These are phyloP conservation scores for Chlorops oryzae DNA, from an alignment of 1,140 invertebrate genomes.

Conservation along the genomic window DNA sequence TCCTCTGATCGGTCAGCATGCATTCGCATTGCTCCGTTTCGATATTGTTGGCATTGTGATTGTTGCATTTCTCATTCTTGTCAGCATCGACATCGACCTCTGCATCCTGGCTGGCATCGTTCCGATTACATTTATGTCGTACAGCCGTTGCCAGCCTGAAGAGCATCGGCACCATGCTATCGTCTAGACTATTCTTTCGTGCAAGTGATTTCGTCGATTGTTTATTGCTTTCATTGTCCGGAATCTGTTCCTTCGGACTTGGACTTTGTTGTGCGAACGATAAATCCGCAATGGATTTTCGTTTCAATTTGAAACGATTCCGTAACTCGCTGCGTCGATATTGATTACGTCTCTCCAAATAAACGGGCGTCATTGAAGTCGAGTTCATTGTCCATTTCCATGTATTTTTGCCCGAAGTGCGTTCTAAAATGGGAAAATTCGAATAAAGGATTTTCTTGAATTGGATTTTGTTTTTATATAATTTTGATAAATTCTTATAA, in stretches of 20 bases:
- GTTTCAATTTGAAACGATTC: constrained; percentile 58
- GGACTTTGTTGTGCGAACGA: not conserved
- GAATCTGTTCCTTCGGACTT: constrained; percentile 2
- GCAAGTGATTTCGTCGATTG: constrained; percentile 26
- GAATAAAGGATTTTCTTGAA: too few species aligned
- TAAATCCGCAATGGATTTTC: constrained; percentile 39
- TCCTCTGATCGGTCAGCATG: constrained; percentile 25
- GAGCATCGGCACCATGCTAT: constrained; percentile 26
- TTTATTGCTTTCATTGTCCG: not conserved
- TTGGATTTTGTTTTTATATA: too few species aligned
- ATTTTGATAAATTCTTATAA: too few species aligned
- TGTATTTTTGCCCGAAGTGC: constrained; percentile 41
- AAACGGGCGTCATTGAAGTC: constrained; percentile 72
- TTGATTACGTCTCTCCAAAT: constrained; percentile 68
- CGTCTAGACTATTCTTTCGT: constrained; percentile 36
- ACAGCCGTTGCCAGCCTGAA: constrained; percentile 36
- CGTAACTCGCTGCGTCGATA: constrained; percentile 45
- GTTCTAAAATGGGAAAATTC: constrained; percentile 27
- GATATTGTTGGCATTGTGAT: too few species aligned
- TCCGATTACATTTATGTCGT: constrained; percentile 24
- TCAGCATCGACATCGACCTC: constrained; percentile 18
- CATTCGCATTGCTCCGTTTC: constrained; percentile 20
- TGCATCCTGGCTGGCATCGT: not conserved
- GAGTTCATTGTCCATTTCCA: constrained; percentile 46
- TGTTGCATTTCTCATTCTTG: too few species aligned